Conservation (phyloP, 2,113 vertebrate genomes). For the Dicaeum eximium region DNA sequence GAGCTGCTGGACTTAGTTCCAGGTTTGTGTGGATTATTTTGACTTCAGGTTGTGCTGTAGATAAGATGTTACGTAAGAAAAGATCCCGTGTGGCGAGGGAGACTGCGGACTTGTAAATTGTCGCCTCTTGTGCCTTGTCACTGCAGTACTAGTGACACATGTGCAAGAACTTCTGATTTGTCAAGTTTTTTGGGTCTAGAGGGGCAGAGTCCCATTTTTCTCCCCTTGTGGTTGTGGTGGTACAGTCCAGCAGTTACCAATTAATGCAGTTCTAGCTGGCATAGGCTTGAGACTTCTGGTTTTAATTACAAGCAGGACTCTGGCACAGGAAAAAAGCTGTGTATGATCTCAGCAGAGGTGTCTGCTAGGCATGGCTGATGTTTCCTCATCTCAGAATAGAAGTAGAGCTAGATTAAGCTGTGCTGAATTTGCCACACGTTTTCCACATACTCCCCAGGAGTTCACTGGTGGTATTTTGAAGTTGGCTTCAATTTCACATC, state of each 20-base stretch:
- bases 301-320: not conserved
- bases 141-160: not conserved
- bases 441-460: not conserved
- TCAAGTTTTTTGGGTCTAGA: not conserved
- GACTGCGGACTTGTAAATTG: not conserved
- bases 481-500: not conserved
- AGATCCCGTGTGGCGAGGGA: not conserved
- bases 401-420: not conserved
- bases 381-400: not conserved
- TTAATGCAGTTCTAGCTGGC: not conserved
- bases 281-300: not conserved
- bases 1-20: not conserved
- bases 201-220: not conserved
- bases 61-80: not conserved
- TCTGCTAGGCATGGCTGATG: not conserved
- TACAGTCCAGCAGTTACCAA: not conserved
- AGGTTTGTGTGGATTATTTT: not conserved
- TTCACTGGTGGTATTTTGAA: not conserved
- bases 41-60: not conserved
- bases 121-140: not conserved
- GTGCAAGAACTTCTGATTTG: not conserved
- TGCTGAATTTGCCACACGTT: not conserved
- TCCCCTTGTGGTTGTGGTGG: not conserved
- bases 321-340: not conserved
- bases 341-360: not conserved